Conservation (phyloP, 1,140 invertebrate genomes). For the Bathynomus jamesi region DNA sequence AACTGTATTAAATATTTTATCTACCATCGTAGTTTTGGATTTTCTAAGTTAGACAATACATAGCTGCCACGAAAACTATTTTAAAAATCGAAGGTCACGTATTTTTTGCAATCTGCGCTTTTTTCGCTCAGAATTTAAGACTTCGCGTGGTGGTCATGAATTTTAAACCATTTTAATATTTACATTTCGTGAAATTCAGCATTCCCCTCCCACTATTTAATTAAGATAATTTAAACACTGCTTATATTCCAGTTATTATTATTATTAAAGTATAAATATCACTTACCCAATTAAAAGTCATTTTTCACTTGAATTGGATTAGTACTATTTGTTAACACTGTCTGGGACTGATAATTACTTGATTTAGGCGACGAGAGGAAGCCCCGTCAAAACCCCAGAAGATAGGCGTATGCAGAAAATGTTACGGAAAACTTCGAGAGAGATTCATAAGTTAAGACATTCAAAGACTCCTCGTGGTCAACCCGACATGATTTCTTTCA, state of each 20-base stretch:
- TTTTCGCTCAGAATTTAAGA: too few species aligned
- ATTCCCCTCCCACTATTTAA: too few species aligned
- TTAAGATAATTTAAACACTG: too few species aligned
- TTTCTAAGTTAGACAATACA: too few species aligned
- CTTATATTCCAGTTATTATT: not conserved
- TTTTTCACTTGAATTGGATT: not conserved
- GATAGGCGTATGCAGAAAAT: slow-evolving; percentile 71
- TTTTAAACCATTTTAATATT: too few species aligned
- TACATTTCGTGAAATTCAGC: too few species aligned
- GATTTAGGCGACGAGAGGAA: slow-evolving; percentile 29
- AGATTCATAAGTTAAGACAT: slow-evolving; percentile 80
- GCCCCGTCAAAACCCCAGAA: slow-evolving; percentile 49
- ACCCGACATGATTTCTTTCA: slow-evolving; percentile 84
- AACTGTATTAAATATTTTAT: too few species aligned
- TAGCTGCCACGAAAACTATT: too few species aligned
- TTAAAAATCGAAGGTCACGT: too few species aligned
- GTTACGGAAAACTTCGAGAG: slow-evolving; percentile 73
- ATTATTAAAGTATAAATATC: not conserved
- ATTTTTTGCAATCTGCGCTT: too few species aligned
- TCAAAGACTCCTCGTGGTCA: slow-evolving; percentile 65
- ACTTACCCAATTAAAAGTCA: not conserved
- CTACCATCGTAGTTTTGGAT: too few species aligned
- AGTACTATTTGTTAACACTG: not conserved
- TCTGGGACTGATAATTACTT: not conserved
- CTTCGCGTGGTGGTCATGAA: too few species aligned